Conservation (phyloP, 2,797 vertebrate species). For the Sebastes minor region DNA sequence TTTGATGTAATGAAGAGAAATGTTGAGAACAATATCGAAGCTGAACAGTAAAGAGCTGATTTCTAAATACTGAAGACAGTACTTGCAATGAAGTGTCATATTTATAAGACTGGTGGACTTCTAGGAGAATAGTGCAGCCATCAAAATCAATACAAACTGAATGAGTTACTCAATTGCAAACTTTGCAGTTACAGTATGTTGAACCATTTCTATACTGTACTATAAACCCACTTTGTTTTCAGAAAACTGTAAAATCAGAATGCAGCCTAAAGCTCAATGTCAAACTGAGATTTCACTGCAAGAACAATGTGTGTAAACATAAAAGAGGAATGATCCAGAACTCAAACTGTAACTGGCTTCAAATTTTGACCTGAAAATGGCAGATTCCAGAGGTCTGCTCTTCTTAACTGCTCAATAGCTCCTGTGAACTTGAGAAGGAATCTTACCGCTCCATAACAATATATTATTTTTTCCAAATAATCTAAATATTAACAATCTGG, state of each 20-base stretch:
- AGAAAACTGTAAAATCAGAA: conserved; percentile 6
- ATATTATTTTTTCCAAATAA: background rate
- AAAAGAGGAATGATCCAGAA: conserved; percentile 12
- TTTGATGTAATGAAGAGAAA: conserved; percentile 2
- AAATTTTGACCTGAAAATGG: conserved; percentile 11
- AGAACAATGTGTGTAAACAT: conserved; percentile 32
- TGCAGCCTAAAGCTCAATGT: background rate
- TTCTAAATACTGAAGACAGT: conserved; percentile 15
- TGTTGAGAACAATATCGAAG: background rate
- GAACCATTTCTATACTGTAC: conserved; percentile 21
- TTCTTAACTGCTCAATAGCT: background rate
- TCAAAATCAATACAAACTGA: conserved; percentile 13
- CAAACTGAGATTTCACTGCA: background rate
- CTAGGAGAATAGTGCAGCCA: background rate
- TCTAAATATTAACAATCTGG: conserved; percentile 12
- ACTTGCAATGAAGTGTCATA: conserved; percentile 4
- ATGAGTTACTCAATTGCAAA: conserved; percentile 15
- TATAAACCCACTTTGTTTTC: background rate
- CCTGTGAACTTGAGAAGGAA: background rate
- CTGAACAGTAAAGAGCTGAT: background rate
- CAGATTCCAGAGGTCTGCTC: background rate
- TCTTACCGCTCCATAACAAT: background rate
- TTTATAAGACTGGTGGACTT: conserved; percentile 17
- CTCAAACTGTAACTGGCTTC: conserved; percentile 9
- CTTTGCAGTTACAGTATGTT: conserved; percentile 22